Base-by-base conservation (phyloP, 2,797 vertebrate species). In the Vespertilio murinus region DNA sequence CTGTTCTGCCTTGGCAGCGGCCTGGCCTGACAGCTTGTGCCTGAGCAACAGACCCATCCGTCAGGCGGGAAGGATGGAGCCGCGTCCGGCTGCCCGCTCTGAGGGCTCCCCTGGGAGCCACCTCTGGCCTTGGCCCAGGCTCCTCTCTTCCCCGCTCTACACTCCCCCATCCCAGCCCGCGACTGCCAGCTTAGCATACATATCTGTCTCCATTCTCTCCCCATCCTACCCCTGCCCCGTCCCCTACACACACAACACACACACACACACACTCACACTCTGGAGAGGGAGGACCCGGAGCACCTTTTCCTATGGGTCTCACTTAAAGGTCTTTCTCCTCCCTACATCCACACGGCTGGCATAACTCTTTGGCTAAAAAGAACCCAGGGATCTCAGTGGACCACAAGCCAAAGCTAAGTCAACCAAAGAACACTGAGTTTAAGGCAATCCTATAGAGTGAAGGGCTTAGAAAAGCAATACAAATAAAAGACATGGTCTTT, bases 1-100 rank as follows among this genome's bases (percentile, higher is more conserved):
- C 95, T 97, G 97, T 97, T 97, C 91, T 95, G 91, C 95, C 80
- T 96, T 97, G 97, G 97, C 96, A 97, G 95, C 77, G 35, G 93
- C 95, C 92, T 40, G 96, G 89, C 70, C 91, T 89, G 96, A 96
- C 96, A 97, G 97, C 97, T 96, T 97, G 96, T 49, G 96, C 95
- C 69, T 93, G 95, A 87, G 91, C 83, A 18, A 95, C 96, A 97
- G 97, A 97, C 97, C 80, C 97, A 97, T 97, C 97, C 77, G 96
- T 97, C 97, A 97, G 97, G 96, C 96, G 95, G 95, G 94, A 82
- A 93, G 95, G 95, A 95, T 79, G 93, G 95, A 95, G 84, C 20
- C 14, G 90, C 95, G 83, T 96, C 96, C 90, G 95, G 96, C 94
- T 79, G 94, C 96, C 96, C 56, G 67, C 87, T 56, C 95, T 3